Base-by-base conservation (phyloP, 2,797 vertebrate genomes). In the Taeniopygia guttata region DNA sequence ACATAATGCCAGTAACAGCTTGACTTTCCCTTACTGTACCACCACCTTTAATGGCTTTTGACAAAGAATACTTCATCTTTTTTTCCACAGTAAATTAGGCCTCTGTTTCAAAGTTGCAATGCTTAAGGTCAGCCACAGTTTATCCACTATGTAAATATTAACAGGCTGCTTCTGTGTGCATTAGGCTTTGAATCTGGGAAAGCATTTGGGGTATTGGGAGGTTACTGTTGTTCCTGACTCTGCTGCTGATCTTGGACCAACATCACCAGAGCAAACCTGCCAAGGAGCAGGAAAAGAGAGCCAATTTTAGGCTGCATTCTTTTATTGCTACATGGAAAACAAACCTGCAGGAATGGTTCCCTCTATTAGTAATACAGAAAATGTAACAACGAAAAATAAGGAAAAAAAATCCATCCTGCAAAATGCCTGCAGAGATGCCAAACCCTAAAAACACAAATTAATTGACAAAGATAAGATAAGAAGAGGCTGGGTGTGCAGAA, bases 131-230 rank as follows among this genome's bases (percentile, higher is more conserved):
- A 94, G 86, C 64, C 92, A 89, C 64, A 85, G 92, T 96, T 96
- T 95, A 95, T 86, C 75, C 70, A 86, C 87, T 91, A 48, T 59
- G 87, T 93, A 97, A 97, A 97, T 96, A 96, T 90, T 94, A 95
- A 92, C 85, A 92, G 72, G 73, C 67, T 0, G n/a, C 89, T 95
- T 56, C 69, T 81, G 81, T 70, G 68, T 45, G 51, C 62, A 66
- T 77, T 77, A 72, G 45, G 58, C 27, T 97, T 74, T 91, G 74
- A 90, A 89, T 89, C 72, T 42, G 63, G 82, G 78, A 95, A 94
- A 95, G 67, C 2, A 1, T 88, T 95, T 66, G 20, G 21, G 25
- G 43, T 90, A 55, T 81, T 91, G 62, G 85, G 89, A 97, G 96
- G 79, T 87, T 94, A 84, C 43, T 81, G 70, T 70, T 23, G 5